phyloP scores from a whole-genome alignment of 92 coral and sea anemone species.

The Diadumene lineata region DNA sequence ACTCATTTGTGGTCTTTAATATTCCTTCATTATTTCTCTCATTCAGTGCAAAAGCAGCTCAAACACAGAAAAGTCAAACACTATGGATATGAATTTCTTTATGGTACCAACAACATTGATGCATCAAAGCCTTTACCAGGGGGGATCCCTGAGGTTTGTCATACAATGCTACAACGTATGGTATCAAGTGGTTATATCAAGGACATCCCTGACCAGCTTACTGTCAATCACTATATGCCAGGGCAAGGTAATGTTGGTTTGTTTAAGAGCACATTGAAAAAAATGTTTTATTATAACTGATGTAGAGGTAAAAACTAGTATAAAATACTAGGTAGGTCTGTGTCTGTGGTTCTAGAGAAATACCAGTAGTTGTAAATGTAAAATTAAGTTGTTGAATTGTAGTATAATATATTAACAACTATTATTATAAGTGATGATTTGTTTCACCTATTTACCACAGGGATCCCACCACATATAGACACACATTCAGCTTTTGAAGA shows the following conservation, averaged over 20 bases:
- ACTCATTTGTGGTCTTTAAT: background rate
- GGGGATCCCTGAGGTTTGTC: slow-evolving; percentile 87
- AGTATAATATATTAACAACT: too few relatives aligned
- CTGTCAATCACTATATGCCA: slow-evolving; percentile 88
- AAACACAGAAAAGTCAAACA: slow-evolving; percentile 94
- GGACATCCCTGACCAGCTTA: slow-evolving; percentile 87
- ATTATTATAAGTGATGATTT: background rate
- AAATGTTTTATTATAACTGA: too few relatives aligned
- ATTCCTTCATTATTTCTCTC: background rate
- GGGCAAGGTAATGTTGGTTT: slow-evolving; percentile 74
- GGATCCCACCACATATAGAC: slow-evolving; percentile 97
- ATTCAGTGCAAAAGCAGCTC: slow-evolving; percentile 73
- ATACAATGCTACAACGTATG: slow-evolving; percentile 51
- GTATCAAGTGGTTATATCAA: slow-evolving; percentile 54
- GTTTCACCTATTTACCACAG: slow-evolving; percentile 21
- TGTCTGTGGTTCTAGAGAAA: too few relatives aligned
- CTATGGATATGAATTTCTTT: slow-evolving; percentile 93
- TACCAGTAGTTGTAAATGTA: too few relatives aligned
- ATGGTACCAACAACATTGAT: slow-evolving; percentile 87
- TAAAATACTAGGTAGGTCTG: too few relatives aligned
- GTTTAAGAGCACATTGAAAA: too few relatives aligned
- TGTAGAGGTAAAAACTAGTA: too few relatives aligned
- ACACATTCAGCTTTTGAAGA: slow-evolving; percentile 98
- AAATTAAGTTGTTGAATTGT: too few relatives aligned
- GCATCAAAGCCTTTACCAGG: slow-evolving; percentile 69